These are phyloP conservation scores for Penaeus indicus DNA, from an alignment of 1,140 invertebrate species.

Conservation along the genomic window DNA sequence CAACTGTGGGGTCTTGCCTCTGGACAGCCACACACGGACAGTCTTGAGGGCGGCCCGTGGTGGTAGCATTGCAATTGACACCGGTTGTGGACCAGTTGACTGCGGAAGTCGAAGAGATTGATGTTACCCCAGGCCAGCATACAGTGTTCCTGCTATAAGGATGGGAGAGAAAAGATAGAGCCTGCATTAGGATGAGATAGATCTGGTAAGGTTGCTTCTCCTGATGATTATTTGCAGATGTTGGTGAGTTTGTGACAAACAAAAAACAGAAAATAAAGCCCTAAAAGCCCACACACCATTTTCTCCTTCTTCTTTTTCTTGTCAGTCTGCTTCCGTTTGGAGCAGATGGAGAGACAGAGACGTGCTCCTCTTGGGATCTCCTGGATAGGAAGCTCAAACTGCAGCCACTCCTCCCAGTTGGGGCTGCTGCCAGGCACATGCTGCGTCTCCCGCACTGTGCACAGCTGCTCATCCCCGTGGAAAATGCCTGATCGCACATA, in stretches of 20 bases:
- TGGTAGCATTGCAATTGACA: slow-evolving; percentile 74
- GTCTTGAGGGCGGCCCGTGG: slow-evolving; percentile 68
- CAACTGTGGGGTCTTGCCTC: slow-evolving; percentile 73
- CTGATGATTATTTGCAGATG: no score
- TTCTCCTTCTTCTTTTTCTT: slow-evolving; percentile 24
- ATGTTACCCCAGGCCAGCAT: slow-evolving; percentile 77
- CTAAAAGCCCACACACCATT: not conserved
- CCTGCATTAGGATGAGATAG: no score
- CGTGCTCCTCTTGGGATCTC: slow-evolving; percentile 40
- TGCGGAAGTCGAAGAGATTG: slow-evolving; percentile 76
- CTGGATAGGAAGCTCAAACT: slow-evolving; percentile 57
- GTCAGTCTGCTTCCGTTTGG: slow-evolving; percentile 19
- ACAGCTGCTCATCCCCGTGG: slow-evolving; percentile 75
- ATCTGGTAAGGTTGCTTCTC: no score
- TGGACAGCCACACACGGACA: slow-evolving; percentile 72
- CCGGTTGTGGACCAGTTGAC: slow-evolving; percentile 73
- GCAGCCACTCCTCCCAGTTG: slow-evolving; percentile 42
- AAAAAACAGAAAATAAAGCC: not conserved
- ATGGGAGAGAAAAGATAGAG: not conserved
- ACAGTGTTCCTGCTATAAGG: slow-evolving; percentile 71
- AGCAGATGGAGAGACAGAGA: slow-evolving; percentile 39
- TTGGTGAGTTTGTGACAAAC: no score
- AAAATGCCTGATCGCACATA: slow-evolving; percentile 75
- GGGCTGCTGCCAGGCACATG: slow-evolving; percentile 68
- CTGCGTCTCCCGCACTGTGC: slow-evolving; percentile 71